Evolutionary conservation across 2,797 vertebrate species (phyloP).

Genomic region (Phrynocephalus vlangalii): DNA sequence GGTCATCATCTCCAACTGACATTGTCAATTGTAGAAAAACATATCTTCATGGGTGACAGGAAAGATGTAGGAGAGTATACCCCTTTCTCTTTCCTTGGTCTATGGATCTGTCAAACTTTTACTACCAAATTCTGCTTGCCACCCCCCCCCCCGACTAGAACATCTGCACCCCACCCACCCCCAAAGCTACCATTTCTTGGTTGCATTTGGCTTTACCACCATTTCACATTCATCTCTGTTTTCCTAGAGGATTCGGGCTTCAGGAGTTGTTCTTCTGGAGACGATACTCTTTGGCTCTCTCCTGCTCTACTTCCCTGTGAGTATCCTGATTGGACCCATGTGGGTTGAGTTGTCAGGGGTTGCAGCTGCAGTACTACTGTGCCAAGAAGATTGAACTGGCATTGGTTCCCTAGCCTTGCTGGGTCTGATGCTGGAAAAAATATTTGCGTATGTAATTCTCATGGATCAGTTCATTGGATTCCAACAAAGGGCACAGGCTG

Average conservation of each 20-base stretch:
- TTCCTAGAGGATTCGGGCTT: conserved; percentile 89
- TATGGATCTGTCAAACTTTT: not conserved
- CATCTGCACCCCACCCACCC: not conserved
- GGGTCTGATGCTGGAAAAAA: not conserved
- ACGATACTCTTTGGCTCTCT: conserved; percentile 93
- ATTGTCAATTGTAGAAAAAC: not conserved
- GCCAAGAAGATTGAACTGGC: not conserved
- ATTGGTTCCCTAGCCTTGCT: not conserved
- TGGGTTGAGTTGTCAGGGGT: not conserved
- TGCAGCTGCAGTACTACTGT: not conserved
- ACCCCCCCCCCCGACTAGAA: not conserved
- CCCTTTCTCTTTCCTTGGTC: not conserved
- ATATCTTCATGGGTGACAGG: no score
- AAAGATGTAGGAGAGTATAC: no score
- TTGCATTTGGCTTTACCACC: not conserved
- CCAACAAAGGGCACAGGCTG: not conserved
- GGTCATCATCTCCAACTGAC: not conserved
- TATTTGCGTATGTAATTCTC: not conserved
- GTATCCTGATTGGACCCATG: conserved; percentile 58
- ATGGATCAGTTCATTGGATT: not conserved
- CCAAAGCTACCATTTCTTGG: not conserved
- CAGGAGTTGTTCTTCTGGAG: conserved; percentile 91
- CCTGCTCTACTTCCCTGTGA: conserved; percentile 97
- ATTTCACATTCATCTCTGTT: conserved; percentile 29
- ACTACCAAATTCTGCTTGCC: not conserved